Conservation (phyloP, 2,113 vertebrate genomes). For the Polypterus senegalus region DNA sequence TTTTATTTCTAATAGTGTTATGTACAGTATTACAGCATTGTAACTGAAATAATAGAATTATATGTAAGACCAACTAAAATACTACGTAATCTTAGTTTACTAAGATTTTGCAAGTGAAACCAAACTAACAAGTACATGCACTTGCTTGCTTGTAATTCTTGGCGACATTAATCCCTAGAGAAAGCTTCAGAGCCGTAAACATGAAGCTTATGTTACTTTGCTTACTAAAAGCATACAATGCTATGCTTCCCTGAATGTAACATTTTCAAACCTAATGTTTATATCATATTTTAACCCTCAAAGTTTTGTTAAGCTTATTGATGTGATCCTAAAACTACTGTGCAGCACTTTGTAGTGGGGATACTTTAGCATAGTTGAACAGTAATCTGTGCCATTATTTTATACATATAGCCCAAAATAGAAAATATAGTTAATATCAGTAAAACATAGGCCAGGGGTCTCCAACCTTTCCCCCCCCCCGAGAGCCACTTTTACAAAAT, state of each 20-base stretch:
- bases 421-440: too few relatives aligned
- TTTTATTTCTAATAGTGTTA: too few relatives aligned
- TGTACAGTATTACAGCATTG: too few relatives aligned
- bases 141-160: too few relatives aligned
- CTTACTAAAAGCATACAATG: slow-evolving; percentile 11
- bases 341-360: slow-evolving; percentile 27
- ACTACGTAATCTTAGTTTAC: too few relatives aligned
- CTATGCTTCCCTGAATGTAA: slow-evolving; percentile 38
- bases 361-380: slow-evolving; percentile 21
- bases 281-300: slow-evolving; percentile 24
- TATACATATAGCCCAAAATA: slow-evolving; percentile 26
- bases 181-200: background rate
- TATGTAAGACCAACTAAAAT: too few relatives aligned
- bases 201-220: background rate
- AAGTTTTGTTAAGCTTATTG: slow-evolving; percentile 10
- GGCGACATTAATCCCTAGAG: too few relatives aligned
- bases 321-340: slow-evolving; percentile 6
- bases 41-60: too few relatives aligned
- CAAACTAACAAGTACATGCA: too few relatives aligned
- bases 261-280: slow-evolving; percentile 22
- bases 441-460: too few relatives aligned
- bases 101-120: too few relatives aligned
- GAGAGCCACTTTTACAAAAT: slow-evolving; percentile 24
- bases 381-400: slow-evolving; percentile 38
- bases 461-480: slow-evolving; percentile 1